Evolutionary conservation across 2,113 vertebrate genomes (phyloP).

Genomic region (Misgurnus mizolepis): DNA sequence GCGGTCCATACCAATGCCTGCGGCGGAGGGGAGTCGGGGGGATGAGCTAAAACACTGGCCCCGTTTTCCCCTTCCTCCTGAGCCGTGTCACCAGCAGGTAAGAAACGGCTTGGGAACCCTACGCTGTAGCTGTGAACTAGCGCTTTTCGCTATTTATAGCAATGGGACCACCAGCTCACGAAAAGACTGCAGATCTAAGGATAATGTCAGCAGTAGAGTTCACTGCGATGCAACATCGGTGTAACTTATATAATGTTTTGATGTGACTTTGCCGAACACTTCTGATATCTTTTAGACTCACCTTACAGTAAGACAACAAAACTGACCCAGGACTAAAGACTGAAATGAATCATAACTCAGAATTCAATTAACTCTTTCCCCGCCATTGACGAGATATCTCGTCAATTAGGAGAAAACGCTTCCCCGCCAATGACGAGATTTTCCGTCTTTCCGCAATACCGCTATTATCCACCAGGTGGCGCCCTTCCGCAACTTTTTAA

Average conservation of each 20-base stretch:
- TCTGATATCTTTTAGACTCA: background rate
- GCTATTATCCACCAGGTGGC: no score
- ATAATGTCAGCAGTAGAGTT: conserved; percentile 8
- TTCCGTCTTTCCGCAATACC: no score
- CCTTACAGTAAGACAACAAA: background rate
- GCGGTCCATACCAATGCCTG: conserved; percentile 83
- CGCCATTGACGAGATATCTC: no score
- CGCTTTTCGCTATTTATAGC: conserved; percentile 44
- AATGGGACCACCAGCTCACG: conserved; percentile 1
- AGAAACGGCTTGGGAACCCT: conserved; percentile 6
- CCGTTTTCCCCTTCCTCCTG: conserved; percentile 35
- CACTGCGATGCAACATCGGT: conserved; percentile 4
- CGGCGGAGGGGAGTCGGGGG: conserved; percentile 16
- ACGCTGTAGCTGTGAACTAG: conserved; percentile 20
- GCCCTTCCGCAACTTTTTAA: no score
- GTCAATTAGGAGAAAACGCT: no score
- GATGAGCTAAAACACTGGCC: conserved; percentile 41
- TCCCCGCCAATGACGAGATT: no score
- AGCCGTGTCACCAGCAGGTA: conserved; percentile 41
- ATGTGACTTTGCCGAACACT: background rate
- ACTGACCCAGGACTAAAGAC: no score
- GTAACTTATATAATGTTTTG: conserved; percentile 9
- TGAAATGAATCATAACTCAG: no score
- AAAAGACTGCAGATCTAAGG: conserved; percentile 35
- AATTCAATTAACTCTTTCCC: no score